Evolutionary conservation across 2,797 vertebrate genomes (phyloP).

Genomic region (Streptopelia turtur): DNA sequence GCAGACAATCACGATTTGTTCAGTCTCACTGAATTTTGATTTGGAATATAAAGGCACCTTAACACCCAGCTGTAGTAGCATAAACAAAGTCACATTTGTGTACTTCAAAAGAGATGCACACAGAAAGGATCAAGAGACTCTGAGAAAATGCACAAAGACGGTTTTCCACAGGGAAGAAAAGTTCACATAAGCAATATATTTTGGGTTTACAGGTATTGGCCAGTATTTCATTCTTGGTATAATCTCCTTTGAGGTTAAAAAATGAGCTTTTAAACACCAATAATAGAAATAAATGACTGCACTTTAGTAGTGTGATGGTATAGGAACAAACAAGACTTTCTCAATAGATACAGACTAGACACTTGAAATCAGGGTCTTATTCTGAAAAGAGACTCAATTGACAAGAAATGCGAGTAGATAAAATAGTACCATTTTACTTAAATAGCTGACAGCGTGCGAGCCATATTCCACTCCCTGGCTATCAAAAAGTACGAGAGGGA

Average conservation of each 20-base stretch:
- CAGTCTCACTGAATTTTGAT: neutral
- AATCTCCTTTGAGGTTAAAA: slow-evolving; percentile 1
- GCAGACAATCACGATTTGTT: neutral
- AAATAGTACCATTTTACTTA: neutral
- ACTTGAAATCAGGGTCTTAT: neutral
- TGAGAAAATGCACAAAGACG: neutral
- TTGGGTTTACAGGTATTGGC: neutral
- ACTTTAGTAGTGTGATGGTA: neutral
- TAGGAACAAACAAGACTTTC: neutral
- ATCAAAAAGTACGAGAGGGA: neutral
- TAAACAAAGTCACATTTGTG: neutral
- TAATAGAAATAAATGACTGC: neutral
- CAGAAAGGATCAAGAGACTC: neutral
- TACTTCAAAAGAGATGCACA: neutral
- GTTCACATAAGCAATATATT: neutral
- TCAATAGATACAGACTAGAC: neutral
- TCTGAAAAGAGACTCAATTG: neutral
- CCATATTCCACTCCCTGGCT: neutral
- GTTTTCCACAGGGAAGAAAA: neutral
- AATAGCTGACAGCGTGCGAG: neutral
- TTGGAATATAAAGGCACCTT: neutral
- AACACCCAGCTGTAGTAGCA: neutral
- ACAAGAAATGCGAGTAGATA: neutral
- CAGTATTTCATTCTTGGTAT: neutral
- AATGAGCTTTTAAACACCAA: neutral